These are phyloP conservation scores for Neoitamus cyanurus DNA, from an alignment of 2,888 invertebrate species.

Conservation along the genomic window DNA sequence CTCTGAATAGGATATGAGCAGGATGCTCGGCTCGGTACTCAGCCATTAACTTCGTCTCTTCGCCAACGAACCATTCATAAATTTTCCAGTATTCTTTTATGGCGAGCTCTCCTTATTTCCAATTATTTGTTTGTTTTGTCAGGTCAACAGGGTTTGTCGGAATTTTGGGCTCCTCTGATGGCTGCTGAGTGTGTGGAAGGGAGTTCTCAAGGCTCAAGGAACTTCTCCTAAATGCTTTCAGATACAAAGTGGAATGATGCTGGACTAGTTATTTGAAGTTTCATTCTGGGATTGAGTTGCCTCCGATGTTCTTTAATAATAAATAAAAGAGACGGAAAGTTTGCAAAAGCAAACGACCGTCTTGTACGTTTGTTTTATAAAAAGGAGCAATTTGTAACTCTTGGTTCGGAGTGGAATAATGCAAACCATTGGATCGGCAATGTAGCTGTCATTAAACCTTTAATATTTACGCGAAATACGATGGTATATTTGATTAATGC, in stretches of 20 bases:
- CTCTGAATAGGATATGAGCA: slow-evolving; percentile 35
- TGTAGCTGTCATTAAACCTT: too few relatives aligned
- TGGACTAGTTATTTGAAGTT: neutral
- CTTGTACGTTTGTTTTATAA: neutral
- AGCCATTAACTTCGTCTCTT: slow-evolving; percentile 34
- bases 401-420: too few relatives aligned
- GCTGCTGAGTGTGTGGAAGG: too few relatives aligned
- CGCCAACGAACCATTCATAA: slow-evolving; percentile 11
- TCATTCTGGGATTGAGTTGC: neutral
- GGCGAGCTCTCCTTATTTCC: slow-evolving; percentile 2
- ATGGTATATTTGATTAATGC: too few relatives aligned
- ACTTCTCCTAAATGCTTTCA: neutral
- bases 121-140: slow-evolving; percentile 22
- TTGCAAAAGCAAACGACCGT: neutral
- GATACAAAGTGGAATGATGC: neutral
- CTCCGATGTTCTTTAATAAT: neutral
- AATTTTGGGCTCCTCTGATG: neutral
- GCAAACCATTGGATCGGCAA: too few relatives aligned
- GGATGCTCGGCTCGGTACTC: slow-evolving; percentile 17
- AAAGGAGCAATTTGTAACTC: too few relatives aligned
- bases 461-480: too few relatives aligned
- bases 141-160: neutral
- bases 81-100: neutral
- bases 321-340: neutral
- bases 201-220: neutral